Base-by-base conservation (phyloP, 2,113 vertebrate genomes). In the Dipodomys ordii region DNA sequence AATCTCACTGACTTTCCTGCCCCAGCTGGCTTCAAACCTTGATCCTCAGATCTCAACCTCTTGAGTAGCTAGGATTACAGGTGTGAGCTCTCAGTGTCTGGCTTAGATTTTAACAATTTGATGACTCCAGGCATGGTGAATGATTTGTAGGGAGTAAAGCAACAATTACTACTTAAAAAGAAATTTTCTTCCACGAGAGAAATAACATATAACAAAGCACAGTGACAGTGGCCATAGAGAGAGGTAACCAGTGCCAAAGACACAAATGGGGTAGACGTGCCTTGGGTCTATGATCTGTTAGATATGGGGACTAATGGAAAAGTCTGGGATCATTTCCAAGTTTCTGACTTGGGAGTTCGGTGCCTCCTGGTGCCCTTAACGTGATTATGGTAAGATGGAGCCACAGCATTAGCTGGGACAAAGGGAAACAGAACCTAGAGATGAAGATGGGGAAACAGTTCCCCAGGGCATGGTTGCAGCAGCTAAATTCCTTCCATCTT, bases 321-420 rank as follows among this genome's bases (percentile, higher is more conserved):
- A 28, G 53, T 96, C 76, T 85, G 32, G 78, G 65, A 90, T 76
- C 69, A 65, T 25, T 82, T 69, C 84, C 22, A 73, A 78, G 53
- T 82, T 74, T 83, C 83, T 85, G 44, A 78, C 86, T 94, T 92
- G 73, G 72, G 81, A 83, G 86, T 64, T 89, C 13, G n/a, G 71
- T 83, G 69, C 23, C 67, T 87, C 73, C 67, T 71, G 57, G 25
- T 53, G 46, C 27, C 69, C 78, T 67, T 90, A 62, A 93, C 15
- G 32, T 83, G 23, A 62, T 88, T 69, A 74, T 32, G 39, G 39
- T 82, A 78, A 49, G 69, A 64, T 80, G 57, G 39, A 84, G 64
- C 67, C 20, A 44, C 6, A 5, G 12, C 23, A 76, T 5, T 88
- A 65, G 80, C 25, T 67, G 69, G 46, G 44, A 35, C 35, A 12